Evolutionary conservation across 1,140 invertebrate genomes (phyloP).

Genomic region (Linepithema humile): DNA sequence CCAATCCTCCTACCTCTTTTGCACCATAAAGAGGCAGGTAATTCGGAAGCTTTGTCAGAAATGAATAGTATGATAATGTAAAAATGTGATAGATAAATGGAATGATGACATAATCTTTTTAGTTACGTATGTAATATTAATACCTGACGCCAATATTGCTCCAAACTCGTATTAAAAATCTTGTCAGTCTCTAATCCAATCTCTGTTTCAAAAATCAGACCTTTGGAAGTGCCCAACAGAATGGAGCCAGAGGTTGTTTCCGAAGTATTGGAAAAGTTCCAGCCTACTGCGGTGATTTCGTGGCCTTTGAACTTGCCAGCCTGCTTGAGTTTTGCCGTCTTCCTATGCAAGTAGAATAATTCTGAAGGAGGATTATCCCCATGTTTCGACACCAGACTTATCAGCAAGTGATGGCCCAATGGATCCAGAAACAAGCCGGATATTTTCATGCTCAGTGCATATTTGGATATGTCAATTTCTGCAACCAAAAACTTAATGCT

Average conservation of each 20-base stretch:
- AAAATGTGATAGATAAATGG: constrained; percentile 58
- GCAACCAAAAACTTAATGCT: constrained; percentile 64
- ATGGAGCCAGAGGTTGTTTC: constrained; percentile 91
- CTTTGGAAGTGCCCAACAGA: constrained; percentile 95
- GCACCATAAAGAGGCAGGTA: constrained; percentile 89
- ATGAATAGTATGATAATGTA: constrained; percentile 67
- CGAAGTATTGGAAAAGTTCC: constrained; percentile 92
- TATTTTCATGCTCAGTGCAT: constrained; percentile 86
- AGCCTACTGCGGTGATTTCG: constrained; percentile 95
- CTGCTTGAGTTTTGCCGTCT: constrained; percentile 88
- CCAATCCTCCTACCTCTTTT: constrained; percentile 90
- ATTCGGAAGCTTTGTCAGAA: constrained; percentile 88
- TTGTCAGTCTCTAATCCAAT: constrained; percentile 92
- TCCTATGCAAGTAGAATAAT: constrained; percentile 90
- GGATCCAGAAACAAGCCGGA: constrained; percentile 94
- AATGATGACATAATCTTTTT: not conserved
- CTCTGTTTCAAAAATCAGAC: constrained; percentile 96
- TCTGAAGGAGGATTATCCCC: constrained; percentile 88
- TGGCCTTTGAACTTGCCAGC: constrained; percentile 90
- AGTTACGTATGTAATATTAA: constrained; percentile 33
- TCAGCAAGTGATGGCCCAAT: constrained; percentile 92
- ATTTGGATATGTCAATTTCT: constrained; percentile 88
- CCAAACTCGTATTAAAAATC: constrained; percentile 90
- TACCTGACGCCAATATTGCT: constrained; percentile 96
- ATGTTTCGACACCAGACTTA: constrained; percentile 88